Conservation (phyloP, 2,797 vertebrate species). For the Cottoperca gobio region DNA sequence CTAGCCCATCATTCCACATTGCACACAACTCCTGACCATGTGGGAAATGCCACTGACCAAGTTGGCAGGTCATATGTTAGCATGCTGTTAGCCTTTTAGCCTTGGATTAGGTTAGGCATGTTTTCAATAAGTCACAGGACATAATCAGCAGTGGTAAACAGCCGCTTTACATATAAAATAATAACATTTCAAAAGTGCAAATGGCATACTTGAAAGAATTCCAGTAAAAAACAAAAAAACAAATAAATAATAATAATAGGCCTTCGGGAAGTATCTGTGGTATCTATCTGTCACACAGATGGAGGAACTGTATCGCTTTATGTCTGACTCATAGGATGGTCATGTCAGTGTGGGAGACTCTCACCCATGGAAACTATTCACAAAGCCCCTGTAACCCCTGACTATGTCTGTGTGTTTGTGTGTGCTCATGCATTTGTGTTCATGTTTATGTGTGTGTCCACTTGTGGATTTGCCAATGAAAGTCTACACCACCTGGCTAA, state of each 20-base stretch:
- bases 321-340: slow-evolving; percentile 72
- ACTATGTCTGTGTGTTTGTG: slow-evolving; percentile 35
- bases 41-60: slow-evolving; percentile 57
- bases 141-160: slow-evolving; percentile 52
- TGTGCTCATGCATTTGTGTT: slow-evolving; percentile 19
- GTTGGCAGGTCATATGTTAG: slow-evolving; percentile 47
- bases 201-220: slow-evolving; percentile 57
- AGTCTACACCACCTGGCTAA: slow-evolving; percentile 23
- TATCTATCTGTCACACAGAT: slow-evolving; percentile 70
- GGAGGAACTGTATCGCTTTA: slow-evolving; percentile 67
- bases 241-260: slow-evolving; percentile 63
- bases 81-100: slow-evolving; percentile 26
- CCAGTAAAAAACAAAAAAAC: slow-evolving; percentile 45
- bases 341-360: slow-evolving; percentile 59
- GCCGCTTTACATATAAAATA: slow-evolving; percentile 51
- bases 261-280: slow-evolving; percentile 58
- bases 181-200: slow-evolving; percentile 33
- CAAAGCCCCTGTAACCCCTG: slow-evolving; percentile 60
- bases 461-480: slow-evolving; percentile 5
- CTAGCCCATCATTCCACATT: slow-evolving; percentile 27
- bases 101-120: slow-evolving; percentile 41
- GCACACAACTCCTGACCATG: slow-evolving; percentile 44
- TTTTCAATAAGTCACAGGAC: slow-evolving; percentile 43
- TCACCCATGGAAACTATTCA: slow-evolving; percentile 80
- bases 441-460: slow-evolving; percentile 7